phyloP scores from a whole-genome alignment of 2,888 invertebrate species.

The Allygus modestus region DNA sequence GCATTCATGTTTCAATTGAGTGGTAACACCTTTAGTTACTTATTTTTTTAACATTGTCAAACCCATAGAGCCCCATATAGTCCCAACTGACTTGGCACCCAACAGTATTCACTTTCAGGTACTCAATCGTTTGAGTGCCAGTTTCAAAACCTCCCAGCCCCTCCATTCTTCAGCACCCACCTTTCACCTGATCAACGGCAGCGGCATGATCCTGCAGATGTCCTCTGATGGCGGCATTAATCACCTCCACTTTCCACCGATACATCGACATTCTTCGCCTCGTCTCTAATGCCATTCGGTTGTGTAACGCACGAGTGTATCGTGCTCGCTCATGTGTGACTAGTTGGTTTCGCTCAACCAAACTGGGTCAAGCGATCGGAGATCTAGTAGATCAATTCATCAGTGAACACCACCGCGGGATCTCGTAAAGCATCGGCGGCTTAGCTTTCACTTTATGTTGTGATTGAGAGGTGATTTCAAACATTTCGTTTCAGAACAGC shows the following conservation, averaged over 20 bases:
- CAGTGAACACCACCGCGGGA: neutral
- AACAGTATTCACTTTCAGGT: too few relatives aligned
- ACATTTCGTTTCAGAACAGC: too few relatives aligned
- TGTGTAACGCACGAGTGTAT: neutral
- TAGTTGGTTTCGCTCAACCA: slow-evolving; percentile 24
- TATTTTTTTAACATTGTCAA: too few relatives aligned
- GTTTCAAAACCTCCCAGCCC: too few relatives aligned
- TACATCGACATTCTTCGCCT: neutral
- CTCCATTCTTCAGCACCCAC: neutral
- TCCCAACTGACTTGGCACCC: too few relatives aligned
- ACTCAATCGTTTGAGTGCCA: too few relatives aligned
- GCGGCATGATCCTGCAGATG: neutral
- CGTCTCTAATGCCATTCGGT: neutral
- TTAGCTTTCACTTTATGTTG: too few relatives aligned
- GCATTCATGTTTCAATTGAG: too few relatives aligned
- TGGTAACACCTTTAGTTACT: too few relatives aligned
- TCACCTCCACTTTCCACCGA: neutral
- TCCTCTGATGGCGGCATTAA: neutral
- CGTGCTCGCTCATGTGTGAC: slow-evolving; percentile 12
- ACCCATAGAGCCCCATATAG: too few relatives aligned
- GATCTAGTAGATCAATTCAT: slow-evolving; percentile 12
- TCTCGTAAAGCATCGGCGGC: too few relatives aligned
- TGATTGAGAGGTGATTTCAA: too few relatives aligned
- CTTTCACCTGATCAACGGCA: neutral
- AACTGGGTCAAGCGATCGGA: neutral